A percentile compares a stretch with the other conserved stretches of the same genome.
Evolutionary conservation across 2,113 vertebrate genomes (phyloP).

Genomic region (Tor tambroides): DNA sequence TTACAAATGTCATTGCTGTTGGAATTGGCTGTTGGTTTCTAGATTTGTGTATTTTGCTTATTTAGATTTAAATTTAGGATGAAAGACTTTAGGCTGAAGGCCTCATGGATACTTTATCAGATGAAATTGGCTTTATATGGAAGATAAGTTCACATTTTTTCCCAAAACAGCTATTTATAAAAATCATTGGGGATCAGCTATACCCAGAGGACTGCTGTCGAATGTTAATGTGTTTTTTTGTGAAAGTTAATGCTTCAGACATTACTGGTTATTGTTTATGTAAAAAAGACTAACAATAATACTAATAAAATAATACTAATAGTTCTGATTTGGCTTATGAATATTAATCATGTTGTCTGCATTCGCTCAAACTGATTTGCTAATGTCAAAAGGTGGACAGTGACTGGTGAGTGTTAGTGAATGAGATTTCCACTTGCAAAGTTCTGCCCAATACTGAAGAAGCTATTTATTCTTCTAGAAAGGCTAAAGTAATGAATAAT

Average conservation of each 20-base stretch:
- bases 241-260: background rate
- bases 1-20: background rate
- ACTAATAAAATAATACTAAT: too few relatives aligned
- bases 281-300: too few relatives aligned
- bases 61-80: background rate
- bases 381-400: too few relatives aligned
- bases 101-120: background rate
- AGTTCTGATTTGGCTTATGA: too few relatives aligned
- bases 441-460: too few relatives aligned
- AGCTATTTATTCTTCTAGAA: too few relatives aligned
- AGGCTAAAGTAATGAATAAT: too few relatives aligned
- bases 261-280: too few relatives aligned
- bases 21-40: background rate
- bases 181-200: background rate
- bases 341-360: too few relatives aligned
- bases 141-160: background rate
- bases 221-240: background rate
- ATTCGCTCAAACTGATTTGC: too few relatives aligned
- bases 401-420: too few relatives aligned
- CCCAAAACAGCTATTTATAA: background rate
- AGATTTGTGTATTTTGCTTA: background rate
- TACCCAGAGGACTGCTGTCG: slow-evolving; percentile 1
- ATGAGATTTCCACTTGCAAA: too few relatives aligned
- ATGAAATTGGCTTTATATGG: slow-evolving; percentile 5
- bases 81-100: background rate